phyloP scores from a whole-genome alignment of 2,888 invertebrate genomes.

The Sthenelais limicola region DNA sequence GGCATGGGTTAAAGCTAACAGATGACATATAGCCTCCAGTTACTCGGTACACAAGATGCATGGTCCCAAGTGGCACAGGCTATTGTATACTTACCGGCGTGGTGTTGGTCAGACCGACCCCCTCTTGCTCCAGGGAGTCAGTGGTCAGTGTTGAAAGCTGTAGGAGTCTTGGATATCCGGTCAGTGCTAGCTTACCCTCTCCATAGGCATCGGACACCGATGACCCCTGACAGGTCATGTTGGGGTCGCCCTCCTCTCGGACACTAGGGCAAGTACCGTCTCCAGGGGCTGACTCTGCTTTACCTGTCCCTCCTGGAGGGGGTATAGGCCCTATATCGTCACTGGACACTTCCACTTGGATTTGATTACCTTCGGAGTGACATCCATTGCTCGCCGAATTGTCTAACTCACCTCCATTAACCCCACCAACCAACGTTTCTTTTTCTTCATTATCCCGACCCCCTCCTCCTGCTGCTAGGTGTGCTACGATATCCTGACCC shows the following conservation, averaged over 20 bases:
- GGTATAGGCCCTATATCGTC: too few relatives aligned
- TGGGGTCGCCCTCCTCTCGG: too few relatives aligned
- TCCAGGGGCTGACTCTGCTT: too few relatives aligned
- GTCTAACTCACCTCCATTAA: background rate
- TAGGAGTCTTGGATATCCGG: slow-evolving; percentile 74
- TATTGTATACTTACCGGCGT: slow-evolving; percentile 2
- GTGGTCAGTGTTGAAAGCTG: slow-evolving; percentile 86
- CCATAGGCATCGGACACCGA: slow-evolving; percentile 12
- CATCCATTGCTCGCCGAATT: background rate
- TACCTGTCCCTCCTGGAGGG: too few relatives aligned
- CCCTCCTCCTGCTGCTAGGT: background rate
- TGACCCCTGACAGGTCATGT: background rate
- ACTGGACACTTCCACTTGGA: too few relatives aligned
- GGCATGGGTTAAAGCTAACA: too few relatives aligned
- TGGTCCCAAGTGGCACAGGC: too few relatives aligned
- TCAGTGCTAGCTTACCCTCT: slow-evolving; percentile 54
- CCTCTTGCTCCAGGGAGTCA: slow-evolving; percentile 87
- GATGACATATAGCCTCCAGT: too few relatives aligned
- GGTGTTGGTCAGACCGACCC: background rate
- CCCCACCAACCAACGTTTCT: background rate
- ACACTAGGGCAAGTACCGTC: too few relatives aligned
- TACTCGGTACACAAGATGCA: too few relatives aligned
- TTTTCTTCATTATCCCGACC: background rate
- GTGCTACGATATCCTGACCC: background rate
- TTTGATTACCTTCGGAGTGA: too few relatives aligned